phyloP scores from a whole-genome alignment of 2,113 vertebrate species.

The Lophotis ruficrista region DNA sequence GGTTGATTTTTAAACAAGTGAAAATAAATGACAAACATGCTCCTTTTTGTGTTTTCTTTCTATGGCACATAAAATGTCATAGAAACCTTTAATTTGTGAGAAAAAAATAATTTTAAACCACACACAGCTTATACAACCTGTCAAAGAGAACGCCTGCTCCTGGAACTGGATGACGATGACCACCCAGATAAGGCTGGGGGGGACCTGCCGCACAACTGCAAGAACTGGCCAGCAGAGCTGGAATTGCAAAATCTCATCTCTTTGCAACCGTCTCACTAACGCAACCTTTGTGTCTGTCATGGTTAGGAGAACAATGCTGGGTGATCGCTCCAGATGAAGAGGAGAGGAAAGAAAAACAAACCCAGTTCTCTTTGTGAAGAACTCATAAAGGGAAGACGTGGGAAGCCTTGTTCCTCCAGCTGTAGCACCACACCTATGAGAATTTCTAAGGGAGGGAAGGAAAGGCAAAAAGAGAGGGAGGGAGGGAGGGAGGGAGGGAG shows the following conservation, averaged over 20 bases:
- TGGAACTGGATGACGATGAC: not conserved
- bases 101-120: not conserved
- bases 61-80: not conserved
- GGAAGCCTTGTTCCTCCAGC: slow-evolving; percentile 41
- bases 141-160: not conserved
- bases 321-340: slow-evolving; percentile 14
- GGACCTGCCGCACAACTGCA: not conserved
- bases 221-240: not conserved
- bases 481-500: not conserved
- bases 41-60: not conserved
- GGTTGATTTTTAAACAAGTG: not conserved
- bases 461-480: not conserved
- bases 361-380: not conserved
- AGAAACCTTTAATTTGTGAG: not conserved
- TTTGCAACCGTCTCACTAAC: accelerated
- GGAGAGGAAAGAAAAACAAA: slow-evolving; percentile 22
- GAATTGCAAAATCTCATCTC: not conserved
- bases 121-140: accelerated
- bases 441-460: not conserved
- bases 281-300: not conserved
- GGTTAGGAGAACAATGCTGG: not conserved
- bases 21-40: not conserved
- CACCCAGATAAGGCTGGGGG: not conserved
- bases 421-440: slow-evolving; percentile 17
- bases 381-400: slow-evolving; percentile 26